Base-by-base conservation (phyloP, 2,113 vertebrate species). In the Corvus cornix region DNA sequence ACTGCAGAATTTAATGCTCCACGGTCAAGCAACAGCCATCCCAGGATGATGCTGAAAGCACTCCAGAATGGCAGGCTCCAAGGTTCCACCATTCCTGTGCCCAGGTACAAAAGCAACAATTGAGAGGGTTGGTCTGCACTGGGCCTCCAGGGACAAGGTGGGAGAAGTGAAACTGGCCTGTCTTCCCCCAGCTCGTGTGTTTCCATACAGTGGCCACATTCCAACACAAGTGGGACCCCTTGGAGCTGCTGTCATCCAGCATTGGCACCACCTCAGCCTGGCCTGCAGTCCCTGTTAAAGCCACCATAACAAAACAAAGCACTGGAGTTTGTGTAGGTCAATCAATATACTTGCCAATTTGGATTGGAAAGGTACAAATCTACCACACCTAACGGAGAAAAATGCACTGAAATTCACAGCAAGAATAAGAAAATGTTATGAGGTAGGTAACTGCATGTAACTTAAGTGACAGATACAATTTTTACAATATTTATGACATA, bases 131-230 rank as follows among this genome's bases (percentile, higher is more conserved):
- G 67, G 28, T 51, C 43, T 44, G 37, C 27, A 18, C 13, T 2
- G 3, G 11, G 21, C 24, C 55, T 53, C 28, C 22, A 33, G 27
- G n/a, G 18, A 49, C 3, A 16, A 33, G 35, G 44, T 2, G 2
- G 10, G 9, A 12, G 4, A 12, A 26, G 26, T 60, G 41, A 35
- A 48, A 48, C 8, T 22, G 30, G 16, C 10, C 73, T 55, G 27
- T 46, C 23, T 33, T 21, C 27, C 9, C 13, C 20, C 19, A 15
- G 10, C 6, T 58, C n/a, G 31, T 0, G 2, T 31, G 9, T 13
- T 28, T 72, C 58, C 31, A 37, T 3, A 16, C 19, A 49, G 48
- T 0, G 1, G 19, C 11, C 1, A 5, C 1, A 7, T 3, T 48
- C 33, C 46, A 56, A 33, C 31, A 41, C 4, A 20, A 33, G 7